phyloP scores from a whole-genome alignment of 2,888 invertebrate genomes.

The Scaptomyza caliginosa region DNA sequence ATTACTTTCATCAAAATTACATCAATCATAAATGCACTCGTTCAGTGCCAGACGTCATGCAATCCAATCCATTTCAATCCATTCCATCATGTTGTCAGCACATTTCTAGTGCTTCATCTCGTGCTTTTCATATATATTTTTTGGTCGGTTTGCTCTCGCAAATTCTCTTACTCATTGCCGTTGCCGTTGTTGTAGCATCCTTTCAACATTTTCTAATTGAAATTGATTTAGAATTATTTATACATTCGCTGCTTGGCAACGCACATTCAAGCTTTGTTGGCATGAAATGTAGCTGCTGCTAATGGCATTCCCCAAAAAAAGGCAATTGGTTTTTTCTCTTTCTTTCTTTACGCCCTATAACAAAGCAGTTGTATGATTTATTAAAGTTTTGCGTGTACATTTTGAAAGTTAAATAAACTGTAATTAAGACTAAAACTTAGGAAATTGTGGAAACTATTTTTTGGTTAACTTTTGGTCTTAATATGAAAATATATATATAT shows the following conservation, averaged over 20 bases:
- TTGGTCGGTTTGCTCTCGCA: background rate
- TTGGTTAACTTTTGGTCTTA: too few species aligned
- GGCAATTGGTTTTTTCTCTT: conserved; percentile 5
- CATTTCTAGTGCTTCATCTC: conserved; percentile 66
- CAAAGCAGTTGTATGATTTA: background rate
- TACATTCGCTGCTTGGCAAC: conserved; percentile 32
- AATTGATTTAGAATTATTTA: conserved; percentile 74
- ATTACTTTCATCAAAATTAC: conserved; percentile 76
- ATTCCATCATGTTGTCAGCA: conserved; percentile 65
- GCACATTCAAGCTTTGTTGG: background rate
- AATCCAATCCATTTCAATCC: conserved; percentile 7
- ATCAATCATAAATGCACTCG: conserved; percentile 79
- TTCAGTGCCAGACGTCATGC: conserved; percentile 49
- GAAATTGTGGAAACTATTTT: too few species aligned
- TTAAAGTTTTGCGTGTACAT: background rate
- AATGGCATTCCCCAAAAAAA: conserved; percentile 26
- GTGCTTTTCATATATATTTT: conserved; percentile 2
- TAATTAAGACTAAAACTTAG: too few species aligned
- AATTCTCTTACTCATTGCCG: background rate
- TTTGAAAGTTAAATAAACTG: background rate
- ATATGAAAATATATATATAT: too few species aligned
- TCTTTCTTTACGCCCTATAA: conserved; percentile 11
- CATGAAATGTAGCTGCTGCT: conserved; percentile 1
- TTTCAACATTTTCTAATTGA: conserved; percentile 73
- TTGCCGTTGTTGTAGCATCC: conserved; percentile 51